Conservation (phyloP, 2,113 vertebrate genomes). For the Heterotis niloticus region DNA sequence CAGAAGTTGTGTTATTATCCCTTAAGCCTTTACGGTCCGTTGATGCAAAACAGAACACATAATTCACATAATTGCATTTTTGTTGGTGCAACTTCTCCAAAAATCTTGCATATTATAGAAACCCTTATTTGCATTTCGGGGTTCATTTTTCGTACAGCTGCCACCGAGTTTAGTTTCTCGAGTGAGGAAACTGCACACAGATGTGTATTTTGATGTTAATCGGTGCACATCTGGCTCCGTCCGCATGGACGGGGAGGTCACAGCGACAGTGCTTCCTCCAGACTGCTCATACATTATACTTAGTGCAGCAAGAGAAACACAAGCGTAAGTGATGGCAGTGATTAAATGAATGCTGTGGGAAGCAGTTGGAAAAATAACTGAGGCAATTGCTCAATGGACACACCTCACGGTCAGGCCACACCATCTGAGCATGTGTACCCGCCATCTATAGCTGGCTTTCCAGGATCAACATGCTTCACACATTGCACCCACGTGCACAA, state of each 20-base stretch:
- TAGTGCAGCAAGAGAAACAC: neutral
- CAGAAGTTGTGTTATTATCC: too few species aligned
- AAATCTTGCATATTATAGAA: too few species aligned
- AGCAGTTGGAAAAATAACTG: neutral
- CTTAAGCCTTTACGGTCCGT: too few species aligned
- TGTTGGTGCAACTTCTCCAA: too few species aligned
- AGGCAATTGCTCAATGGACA: slow-evolving; percentile 3
- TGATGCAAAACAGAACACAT: too few species aligned
- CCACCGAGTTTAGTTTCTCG: neutral
- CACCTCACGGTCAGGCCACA: neutral
- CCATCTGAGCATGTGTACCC: slow-evolving; percentile 29
- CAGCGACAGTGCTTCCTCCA: neutral
- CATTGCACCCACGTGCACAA: neutral
- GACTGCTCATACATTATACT: neutral
- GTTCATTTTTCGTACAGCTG: neutral
- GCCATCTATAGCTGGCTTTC: slow-evolving; percentile 28
- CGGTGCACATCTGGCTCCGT: neutral
- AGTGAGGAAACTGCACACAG: neutral
- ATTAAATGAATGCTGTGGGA: neutral
- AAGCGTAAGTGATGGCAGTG: neutral
- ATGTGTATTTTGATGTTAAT: neutral
- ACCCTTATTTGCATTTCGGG: too few species aligned
- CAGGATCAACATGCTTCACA: slow-evolving; percentile 24
- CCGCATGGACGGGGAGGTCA: neutral
- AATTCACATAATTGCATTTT: too few species aligned